These are phyloP conservation scores for Eulemur mongoz DNA, from an alignment of 2,797 vertebrate species.

Conservation along the genomic window DNA sequence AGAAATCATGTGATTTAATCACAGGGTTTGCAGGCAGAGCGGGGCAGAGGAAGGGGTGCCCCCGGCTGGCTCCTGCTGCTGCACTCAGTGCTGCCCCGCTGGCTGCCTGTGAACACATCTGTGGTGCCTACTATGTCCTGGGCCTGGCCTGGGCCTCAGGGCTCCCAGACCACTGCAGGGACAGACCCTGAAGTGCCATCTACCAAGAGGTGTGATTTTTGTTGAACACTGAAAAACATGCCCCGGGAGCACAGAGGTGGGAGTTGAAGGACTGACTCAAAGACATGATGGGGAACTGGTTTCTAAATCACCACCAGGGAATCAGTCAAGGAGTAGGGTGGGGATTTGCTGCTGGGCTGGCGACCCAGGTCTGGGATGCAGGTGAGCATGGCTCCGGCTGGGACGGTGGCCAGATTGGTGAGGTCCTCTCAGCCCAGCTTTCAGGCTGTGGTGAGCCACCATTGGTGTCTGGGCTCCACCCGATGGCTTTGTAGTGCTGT, in stretches of 20 bases:
- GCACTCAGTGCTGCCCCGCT: not conserved
- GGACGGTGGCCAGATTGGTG: not conserved
- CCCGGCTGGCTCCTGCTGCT: not conserved
- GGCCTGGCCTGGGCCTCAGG: not conserved
- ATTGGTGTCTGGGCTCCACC: not conserved
- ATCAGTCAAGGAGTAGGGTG: not conserved
- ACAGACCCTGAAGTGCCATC: not conserved
- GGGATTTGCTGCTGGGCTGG: not conserved
- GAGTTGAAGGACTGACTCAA: not conserved
- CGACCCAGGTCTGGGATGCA: not conserved
- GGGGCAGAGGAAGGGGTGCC: not conserved
- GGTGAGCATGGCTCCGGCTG: not conserved
- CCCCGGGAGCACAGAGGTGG: too few relatives aligned
- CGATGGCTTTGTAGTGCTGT: not conserved
- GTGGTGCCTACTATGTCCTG: fast-evolving
- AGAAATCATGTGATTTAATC: constrained; percentile 76
- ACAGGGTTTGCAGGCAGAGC: constrained; percentile 38
- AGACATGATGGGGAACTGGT: not conserved
- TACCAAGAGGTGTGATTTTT: not conserved
- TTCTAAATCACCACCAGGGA: not conserved
- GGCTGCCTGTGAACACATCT: fast-evolving
- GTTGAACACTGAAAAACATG: not conserved
- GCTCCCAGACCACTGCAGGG: too few relatives aligned
- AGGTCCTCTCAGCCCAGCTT: not conserved
- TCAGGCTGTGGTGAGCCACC: not conserved